Base-by-base conservation (phyloP, 2,797 vertebrate species). In the Streptopelia turtur region DNA sequence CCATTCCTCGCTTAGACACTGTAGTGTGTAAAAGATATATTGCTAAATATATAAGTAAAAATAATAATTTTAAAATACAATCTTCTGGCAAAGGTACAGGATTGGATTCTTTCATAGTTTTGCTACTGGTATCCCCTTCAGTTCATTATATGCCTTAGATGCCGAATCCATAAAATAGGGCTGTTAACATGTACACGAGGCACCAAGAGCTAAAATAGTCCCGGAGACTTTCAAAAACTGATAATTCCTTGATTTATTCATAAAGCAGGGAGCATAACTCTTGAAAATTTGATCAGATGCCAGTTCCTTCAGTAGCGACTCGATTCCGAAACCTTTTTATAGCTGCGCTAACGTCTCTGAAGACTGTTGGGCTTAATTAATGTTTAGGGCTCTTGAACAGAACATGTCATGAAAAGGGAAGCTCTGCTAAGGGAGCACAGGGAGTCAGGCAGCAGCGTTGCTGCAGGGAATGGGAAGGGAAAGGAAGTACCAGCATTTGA, bases 271-370 rank as follows among this genome's bases (percentile, higher is more conserved):
- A 93, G 83, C 24, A 7, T 60, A 93, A 93, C 88, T 94, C 81
- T 39, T 96, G 83, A 93, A 96, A 96, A 90, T 95, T 97, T 96
- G 88, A 97, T 96, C 95, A 95, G 93, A 69, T 93, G 93, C 95
- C 95, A 94, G 94, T 93, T 96, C 91, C 94, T 92, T 96, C 83
- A 41, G 93, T 91, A 90, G 91, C 93, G 80, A 39, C 86, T 94
- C 6, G 1, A 76, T 87, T 70, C 95, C 57, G 78, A 84, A 94
- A 55, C 57, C 91, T 96, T 96, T 95, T 96, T 95, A 95, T 95
- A 96, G 95, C 83, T 65, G 41, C 83, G 66, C 83, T 92, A 35
- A 52, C 71, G 20, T 94, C 94, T 95, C 95, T 87, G 83, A 85
- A 84, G 93, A 35, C 94, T 94, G 88, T 89, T 95, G 30, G 71